phyloP scores from a whole-genome alignment of 2,797 vertebrate genomes.

The Smutsia gigantea region DNA sequence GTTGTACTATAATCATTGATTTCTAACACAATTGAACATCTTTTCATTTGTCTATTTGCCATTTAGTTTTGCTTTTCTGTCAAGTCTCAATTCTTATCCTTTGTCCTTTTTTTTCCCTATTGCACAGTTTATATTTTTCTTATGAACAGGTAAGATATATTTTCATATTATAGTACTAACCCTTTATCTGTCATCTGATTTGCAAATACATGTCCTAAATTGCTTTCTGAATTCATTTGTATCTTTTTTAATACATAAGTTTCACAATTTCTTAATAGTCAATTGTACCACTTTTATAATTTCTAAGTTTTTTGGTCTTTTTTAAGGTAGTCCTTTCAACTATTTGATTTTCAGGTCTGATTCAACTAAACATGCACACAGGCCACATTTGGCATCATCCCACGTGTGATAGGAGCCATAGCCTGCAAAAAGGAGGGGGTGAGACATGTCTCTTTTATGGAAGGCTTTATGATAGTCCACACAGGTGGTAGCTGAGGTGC shows the following conservation, averaged over 20 bases:
- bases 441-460: neutral
- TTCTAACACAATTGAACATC: neutral
- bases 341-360: neutral
- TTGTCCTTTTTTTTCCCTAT: neutral
- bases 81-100: neutral
- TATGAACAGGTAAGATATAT: neutral
- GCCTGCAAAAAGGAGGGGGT: neutral
- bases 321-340: neutral
- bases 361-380: neutral
- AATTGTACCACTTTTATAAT: neutral
- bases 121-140: neutral
- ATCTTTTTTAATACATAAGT: neutral
- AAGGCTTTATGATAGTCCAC: neutral
- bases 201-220: conserved; percentile 21
- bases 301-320: neutral
- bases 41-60: neutral
- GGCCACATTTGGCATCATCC: neutral
- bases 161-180: neutral
- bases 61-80: neutral
- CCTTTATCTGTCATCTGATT: neutral
- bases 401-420: neutral
- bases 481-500: neutral
- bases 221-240: neutral
- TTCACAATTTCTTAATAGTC: neutral
- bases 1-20: neutral